These are phyloP conservation scores for Achroia grisella DNA, from an alignment of 1,140 invertebrate genomes.

Conservation along the genomic window DNA sequence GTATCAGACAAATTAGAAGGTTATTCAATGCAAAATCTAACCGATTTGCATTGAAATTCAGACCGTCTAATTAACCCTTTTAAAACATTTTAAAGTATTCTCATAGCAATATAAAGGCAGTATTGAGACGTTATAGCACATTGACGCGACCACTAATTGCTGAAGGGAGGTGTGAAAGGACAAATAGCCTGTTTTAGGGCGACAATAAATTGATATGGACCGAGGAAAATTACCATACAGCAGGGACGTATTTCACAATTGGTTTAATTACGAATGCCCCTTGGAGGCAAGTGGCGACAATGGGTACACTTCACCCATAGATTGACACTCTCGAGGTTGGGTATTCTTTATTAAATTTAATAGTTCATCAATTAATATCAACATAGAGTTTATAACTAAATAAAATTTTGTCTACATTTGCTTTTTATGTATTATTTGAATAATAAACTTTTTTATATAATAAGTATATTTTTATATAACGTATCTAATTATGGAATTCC, in stretches of 20 bases:
- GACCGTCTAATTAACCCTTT: background rate
- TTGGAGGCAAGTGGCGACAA: constrained; percentile 28
- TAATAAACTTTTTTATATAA: no score
- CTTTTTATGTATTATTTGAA: no score
- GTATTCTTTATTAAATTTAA: no score
- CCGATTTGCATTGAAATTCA: background rate
- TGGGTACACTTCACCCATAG: constrained; percentile 5
- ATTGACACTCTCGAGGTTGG: no score
- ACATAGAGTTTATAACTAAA: no score
- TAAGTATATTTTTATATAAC: no score
- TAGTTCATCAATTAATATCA: no score
- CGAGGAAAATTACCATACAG: constrained; percentile 48
- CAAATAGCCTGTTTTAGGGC: constrained; percentile 58
- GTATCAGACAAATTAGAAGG: no score
- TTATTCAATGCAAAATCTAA: background rate
- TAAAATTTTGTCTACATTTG: no score
- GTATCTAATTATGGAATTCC: no score
- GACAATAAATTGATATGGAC: constrained; percentile 62
- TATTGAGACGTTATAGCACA: constrained; percentile 57
- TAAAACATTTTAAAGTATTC: background rate
- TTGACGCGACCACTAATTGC: constrained; percentile 55
- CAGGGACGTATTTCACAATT: constrained; percentile 47
- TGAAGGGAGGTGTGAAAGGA: constrained; percentile 34
- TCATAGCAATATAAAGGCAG: constrained; percentile 18
- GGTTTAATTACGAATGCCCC: constrained; percentile 47